Percentiles rank a stretch among this genome's conserved stretches.
These are phyloP conservation scores for Heterodera filipjevi DNA, from an alignment of 2,888 invertebrate genomes.

Conservation along the genomic window DNA sequence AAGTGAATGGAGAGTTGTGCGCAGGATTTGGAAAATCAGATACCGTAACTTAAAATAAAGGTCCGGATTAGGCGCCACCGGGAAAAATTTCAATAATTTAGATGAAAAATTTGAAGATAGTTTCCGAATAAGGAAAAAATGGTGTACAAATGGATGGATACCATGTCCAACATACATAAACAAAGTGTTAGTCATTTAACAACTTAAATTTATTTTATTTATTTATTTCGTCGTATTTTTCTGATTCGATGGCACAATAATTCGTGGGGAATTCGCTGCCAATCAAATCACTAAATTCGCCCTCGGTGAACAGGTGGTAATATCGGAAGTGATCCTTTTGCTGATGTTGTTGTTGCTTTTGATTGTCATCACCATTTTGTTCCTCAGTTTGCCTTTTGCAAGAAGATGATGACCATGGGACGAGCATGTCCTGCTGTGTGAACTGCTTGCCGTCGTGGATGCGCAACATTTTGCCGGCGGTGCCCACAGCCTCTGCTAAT, in stretches of 20 bases:
- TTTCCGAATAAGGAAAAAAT: too few species aligned
- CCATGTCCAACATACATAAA: too few species aligned
- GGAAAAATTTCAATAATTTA: too few species aligned
- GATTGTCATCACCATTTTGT: too few species aligned
- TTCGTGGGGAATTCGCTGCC: conserved; percentile 35
- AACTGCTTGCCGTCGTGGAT: conserved; percentile 91
- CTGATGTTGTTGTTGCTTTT: background rate
- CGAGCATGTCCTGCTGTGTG: conserved; percentile 84
- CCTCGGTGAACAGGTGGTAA: conserved; percentile 63
- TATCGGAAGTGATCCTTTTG: conserved; percentile 45
- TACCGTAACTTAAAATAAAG: too few species aligned
- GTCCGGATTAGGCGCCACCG: too few species aligned
- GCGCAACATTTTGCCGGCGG: conserved; percentile 69
- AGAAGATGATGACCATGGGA: conserved; percentile 80
- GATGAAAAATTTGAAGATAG: too few species aligned
- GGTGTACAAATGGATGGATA: too few species aligned
- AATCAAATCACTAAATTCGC: conserved; percentile 58
- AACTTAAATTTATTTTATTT: too few species aligned
- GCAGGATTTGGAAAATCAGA: too few species aligned
- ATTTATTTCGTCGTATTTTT: conserved; percentile 52
- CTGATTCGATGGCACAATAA: conserved; percentile 43
- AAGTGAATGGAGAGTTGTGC: too few species aligned
- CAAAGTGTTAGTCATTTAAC: too few species aligned
- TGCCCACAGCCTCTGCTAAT: conserved; percentile 30
- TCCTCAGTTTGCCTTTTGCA: conserved; percentile 33